Conservation (phyloP, 2,113 vertebrate species). For the Cyanocitta stelleri region DNA sequence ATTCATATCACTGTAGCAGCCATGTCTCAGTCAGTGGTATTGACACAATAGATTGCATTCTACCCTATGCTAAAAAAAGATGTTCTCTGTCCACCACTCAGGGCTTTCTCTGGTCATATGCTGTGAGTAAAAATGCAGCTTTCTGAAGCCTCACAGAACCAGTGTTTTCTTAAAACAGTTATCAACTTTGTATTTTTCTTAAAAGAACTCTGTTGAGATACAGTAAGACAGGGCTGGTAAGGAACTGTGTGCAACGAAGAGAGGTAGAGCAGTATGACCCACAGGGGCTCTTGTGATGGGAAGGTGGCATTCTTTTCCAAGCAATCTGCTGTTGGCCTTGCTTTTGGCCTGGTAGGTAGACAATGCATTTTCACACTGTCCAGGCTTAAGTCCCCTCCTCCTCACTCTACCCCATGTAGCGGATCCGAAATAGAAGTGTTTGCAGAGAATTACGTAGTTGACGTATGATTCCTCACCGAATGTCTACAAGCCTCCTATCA, state of each 20-base stretch:
- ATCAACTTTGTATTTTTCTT: not conserved
- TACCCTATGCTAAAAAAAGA: not conserved
- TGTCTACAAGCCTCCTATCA: not conserved
- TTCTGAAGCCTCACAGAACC: not conserved
- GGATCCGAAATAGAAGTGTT: not conserved
- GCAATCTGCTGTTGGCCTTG: not conserved
- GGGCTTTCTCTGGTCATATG: not conserved
- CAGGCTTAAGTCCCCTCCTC: not conserved
- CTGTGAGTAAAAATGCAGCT: not conserved
- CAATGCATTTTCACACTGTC: not conserved
- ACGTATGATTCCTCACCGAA: not conserved
- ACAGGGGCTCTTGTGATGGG: not conserved
- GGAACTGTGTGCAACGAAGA: not conserved
- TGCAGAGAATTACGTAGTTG: slow-evolving; percentile 1
- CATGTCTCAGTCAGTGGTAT: not conserved
- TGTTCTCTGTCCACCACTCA: not conserved
- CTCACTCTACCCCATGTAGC: not conserved
- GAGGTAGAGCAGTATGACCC: not conserved
- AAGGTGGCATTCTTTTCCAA: not conserved
- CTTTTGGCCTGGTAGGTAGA: not conserved
- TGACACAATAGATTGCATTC: not conserved
- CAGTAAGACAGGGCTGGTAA: not conserved
- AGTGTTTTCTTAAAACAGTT: slow-evolving; percentile 4
- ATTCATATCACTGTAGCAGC: not conserved
- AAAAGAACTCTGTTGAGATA: not conserved